Base-by-base conservation (phyloP, 2,113 vertebrate genomes). In the Taurulus bubalis region DNA sequence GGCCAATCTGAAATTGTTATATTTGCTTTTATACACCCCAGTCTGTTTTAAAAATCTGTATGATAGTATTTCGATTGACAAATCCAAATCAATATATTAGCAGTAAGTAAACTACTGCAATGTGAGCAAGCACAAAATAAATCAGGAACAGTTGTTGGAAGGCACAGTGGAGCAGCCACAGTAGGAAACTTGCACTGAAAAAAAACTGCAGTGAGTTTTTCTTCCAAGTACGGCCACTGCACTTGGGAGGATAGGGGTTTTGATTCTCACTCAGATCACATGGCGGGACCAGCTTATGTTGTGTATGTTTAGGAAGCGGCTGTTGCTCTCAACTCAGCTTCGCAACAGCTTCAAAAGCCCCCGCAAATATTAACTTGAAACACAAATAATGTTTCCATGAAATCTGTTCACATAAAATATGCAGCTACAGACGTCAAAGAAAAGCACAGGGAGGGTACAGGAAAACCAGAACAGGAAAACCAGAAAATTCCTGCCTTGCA, bases 201-300 rank as follows among this genome's bases (percentile, higher is more conserved):
- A 20, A 8, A 22, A 53, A 69, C 47, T 59, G 56, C 40, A 22
- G 56, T 28, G 58, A 51, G 64, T 73, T 30, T 63, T 77, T 51
- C 65, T 80, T 58, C 6, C 20, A n/a, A 68, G 26, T 63, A 75
- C 53, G 78, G 3, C 24, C 40, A 69, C 51, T 18, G 63, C 58
- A 65, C 36, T 64, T 28, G 73, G 71, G 67, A 60, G 78, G 72
- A 75, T 77, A 38, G 82, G 68, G 16, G 56, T 76, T 89, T 80
- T 82, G 71, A 76, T 53, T 91, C 62, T 73, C 55, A n/a, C 82
- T 91, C 85, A 82, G 75, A 82, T 80, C 60, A 51, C 75, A 84
- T 73, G 68, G 73, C 32, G 72, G 71, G 47, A 75, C 49, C 63
- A 24, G 64, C 74, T 87, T 73, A 73, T 73, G 66, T 66, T 20